Evolutionary conservation across 1,140 invertebrate species (phyloP).

Genomic region (Gonatopus flavifemur): DNA sequence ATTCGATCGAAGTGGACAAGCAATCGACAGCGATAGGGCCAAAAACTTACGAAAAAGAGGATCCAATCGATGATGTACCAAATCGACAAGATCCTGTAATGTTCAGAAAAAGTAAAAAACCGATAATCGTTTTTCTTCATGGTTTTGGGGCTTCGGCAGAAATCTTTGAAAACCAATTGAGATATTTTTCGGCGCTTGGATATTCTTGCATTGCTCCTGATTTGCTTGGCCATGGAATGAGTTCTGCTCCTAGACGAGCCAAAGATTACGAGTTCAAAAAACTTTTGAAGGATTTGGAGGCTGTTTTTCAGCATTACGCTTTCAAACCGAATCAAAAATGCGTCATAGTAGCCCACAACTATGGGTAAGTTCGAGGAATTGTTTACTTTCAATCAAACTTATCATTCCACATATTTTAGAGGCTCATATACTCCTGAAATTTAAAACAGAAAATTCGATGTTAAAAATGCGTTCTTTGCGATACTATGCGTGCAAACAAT

Average conservation of each 20-base stretch:
- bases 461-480: too few species aligned
- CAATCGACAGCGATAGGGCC: constrained; percentile 22
- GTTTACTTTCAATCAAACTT: too few species aligned
- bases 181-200: constrained; percentile 64
- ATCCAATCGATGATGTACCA: background rate
- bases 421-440: too few species aligned
- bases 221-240: constrained; percentile 73
- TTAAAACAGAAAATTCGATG: too few species aligned
- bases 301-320: constrained; percentile 66
- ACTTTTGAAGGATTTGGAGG: constrained; percentile 64
- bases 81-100: constrained; percentile 24
- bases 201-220: constrained; percentile 73
- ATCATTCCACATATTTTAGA: too few species aligned
- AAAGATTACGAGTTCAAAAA: constrained; percentile 68
- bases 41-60: constrained; percentile 26
- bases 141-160: constrained; percentile 74
- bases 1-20: background rate
- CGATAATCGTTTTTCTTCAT: constrained; percentile 70
- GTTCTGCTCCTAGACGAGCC: constrained; percentile 63
- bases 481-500: too few species aligned
- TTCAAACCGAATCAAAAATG: constrained; percentile 51
- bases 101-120: constrained; percentile 52
- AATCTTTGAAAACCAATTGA: constrained; percentile 66
- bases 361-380: constrained; percentile 52
- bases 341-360: constrained; percentile 53